Conservation (phyloP, 2,888 invertebrate species). For the Petrolisthes cinctipes region DNA sequence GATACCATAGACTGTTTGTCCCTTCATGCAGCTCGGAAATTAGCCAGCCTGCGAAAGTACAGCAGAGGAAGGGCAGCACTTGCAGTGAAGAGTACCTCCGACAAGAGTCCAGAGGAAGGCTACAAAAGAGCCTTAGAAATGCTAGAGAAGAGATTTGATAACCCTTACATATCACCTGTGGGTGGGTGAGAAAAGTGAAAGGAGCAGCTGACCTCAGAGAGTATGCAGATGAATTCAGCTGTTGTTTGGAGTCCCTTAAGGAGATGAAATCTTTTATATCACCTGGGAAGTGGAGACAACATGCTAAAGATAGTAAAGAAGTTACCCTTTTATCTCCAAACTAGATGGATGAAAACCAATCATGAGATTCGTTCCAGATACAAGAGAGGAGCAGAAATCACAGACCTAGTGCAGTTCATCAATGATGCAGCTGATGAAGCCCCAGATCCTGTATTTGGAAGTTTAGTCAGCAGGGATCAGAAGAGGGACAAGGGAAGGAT, state of each 20-base stretch:
- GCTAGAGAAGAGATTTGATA: constrained; percentile 23
- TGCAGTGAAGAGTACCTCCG: constrained; percentile 22
- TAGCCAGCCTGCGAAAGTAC: constrained; percentile 3
- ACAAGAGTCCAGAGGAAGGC: background rate
- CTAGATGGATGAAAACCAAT: constrained; percentile 27
- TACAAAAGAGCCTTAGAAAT: constrained; percentile 32
- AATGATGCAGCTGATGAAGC: constrained; percentile 30
- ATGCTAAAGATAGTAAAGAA: constrained; percentile 38
- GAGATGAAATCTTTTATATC: constrained; percentile 21
- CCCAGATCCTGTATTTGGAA: constrained; percentile 9
- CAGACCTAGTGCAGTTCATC: constrained; percentile 23
- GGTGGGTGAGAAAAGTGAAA: constrained; percentile 15
- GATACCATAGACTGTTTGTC: constrained; percentile 19
- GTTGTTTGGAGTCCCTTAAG: constrained; percentile 29
- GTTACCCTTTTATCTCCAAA: constrained; percentile 34
- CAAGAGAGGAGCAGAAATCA: constrained; percentile 19
- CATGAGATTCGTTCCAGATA: constrained; percentile 28
- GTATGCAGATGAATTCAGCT: constrained; percentile 24
- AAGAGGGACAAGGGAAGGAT: constrained; percentile 16
- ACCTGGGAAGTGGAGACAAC: constrained; percentile 32
- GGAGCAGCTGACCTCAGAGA: constrained; percentile 23
- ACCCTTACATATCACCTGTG: constrained; percentile 14
- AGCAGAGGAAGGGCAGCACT: constrained; percentile 22
- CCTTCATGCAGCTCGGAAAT: constrained; percentile 18
- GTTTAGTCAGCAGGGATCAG: constrained; percentile 1